Evolutionary conservation across 1,140 invertebrate genomes (phyloP).

Genomic region (Eubasilissa regina): DNA sequence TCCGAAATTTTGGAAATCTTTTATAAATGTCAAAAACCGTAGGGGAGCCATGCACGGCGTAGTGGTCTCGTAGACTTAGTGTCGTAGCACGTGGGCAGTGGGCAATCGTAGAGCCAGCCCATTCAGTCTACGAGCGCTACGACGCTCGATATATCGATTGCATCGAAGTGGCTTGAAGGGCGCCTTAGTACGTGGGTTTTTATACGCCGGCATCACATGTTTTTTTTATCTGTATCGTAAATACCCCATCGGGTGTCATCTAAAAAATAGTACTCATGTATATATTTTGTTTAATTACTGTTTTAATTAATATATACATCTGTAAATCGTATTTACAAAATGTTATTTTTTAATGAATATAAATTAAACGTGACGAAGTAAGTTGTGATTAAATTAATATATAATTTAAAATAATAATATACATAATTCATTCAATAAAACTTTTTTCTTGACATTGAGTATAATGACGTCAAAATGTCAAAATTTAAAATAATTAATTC

Average conservation of each 20-base stretch:
- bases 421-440: too few relatives aligned
- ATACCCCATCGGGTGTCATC: neutral
- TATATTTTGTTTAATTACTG: too few relatives aligned
- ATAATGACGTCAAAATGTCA: too few relatives aligned
- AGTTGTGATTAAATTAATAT: too few relatives aligned
- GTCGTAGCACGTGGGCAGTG: slow-evolving; percentile 36
- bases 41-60: slow-evolving; percentile 27
- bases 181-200: slow-evolving; percentile 36
- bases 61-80: slow-evolving; percentile 17
- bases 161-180: slow-evolving; percentile 55
- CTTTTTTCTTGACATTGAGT: too few relatives aligned
- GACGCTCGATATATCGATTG: slow-evolving; percentile 60
- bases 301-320: too few relatives aligned
- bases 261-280: too few relatives aligned
- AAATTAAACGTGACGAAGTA: too few relatives aligned
- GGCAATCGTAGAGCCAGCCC: slow-evolving; percentile 27
- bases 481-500: too few relatives aligned
- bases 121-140: slow-evolving; percentile 43
- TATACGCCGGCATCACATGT: slow-evolving; percentile 38
- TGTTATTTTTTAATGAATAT: too few relatives aligned
- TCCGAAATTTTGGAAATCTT: slow-evolving; percentile 18
- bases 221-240: slow-evolving; percentile 36
- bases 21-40: slow-evolving; percentile 37
- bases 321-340: too few relatives aligned
- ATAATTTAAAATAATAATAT: too few relatives aligned